phyloP scores from a whole-genome alignment of 53 echinoderm and acorn worm genomes.

The Holothuria leucospilota region DNA sequence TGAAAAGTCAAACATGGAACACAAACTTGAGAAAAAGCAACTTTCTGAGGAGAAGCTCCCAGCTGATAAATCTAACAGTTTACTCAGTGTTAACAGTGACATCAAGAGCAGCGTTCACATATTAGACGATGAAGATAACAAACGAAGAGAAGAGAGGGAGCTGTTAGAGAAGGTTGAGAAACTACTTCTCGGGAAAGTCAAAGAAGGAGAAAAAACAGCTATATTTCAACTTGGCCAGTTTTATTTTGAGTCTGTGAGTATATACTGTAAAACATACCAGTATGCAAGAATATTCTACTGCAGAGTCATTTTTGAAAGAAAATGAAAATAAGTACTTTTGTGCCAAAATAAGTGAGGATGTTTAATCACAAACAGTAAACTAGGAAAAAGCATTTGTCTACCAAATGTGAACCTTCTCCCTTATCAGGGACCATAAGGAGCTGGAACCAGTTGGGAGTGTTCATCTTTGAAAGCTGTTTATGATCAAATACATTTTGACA shows the following conservation, averaged over 20 bases:
- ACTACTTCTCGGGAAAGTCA: slow-evolving; percentile 78
- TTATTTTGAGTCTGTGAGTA: slow-evolving; percentile 92
- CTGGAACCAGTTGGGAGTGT: too few species aligned
- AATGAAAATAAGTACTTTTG: neutral
- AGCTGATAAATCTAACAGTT: neutral
- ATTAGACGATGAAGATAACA: slow-evolving; percentile 70
- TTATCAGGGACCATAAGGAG: too few species aligned
- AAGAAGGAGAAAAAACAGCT: slow-evolving; percentile 79
- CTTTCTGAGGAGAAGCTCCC: slow-evolving; percentile 41
- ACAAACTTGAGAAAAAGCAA: slow-evolving; percentile 31
- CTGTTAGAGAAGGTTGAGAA: slow-evolving; percentile 85
- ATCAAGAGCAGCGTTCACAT: slow-evolving; percentile 81
- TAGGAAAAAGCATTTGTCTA: too few species aligned
- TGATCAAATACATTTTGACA: too few species aligned
- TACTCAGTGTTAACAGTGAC: slow-evolving; percentile 2
- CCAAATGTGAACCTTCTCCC: too few species aligned
- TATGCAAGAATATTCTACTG: neutral
- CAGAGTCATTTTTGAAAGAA: neutral
- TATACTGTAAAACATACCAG: neutral
- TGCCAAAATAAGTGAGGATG: too few species aligned
- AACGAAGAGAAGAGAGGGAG: slow-evolving; percentile 74
- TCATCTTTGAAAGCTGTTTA: too few species aligned
- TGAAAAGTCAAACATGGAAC: neutral
- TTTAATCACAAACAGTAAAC: too few species aligned
- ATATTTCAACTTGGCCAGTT: slow-evolving; percentile 95